These are phyloP conservation scores for Saccostrea cuccullata DNA, from an alignment of 1,140 invertebrate genomes.

Conservation along the genomic window DNA sequence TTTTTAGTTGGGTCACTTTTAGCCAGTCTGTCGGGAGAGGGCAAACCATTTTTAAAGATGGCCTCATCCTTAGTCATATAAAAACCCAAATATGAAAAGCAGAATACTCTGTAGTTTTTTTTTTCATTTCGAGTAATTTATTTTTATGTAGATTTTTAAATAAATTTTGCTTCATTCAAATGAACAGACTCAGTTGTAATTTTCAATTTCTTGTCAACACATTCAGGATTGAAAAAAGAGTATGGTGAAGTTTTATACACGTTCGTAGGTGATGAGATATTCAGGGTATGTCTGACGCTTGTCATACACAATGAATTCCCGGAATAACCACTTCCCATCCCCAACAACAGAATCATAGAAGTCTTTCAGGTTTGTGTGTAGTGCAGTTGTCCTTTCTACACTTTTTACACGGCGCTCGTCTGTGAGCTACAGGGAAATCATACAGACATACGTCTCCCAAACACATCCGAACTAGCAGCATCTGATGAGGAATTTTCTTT, in stretches of 20 bases:
- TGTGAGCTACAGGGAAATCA: conserved; percentile 42
- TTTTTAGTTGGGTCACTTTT: too few relatives aligned
- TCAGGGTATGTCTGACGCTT: conserved; percentile 66
- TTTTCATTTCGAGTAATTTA: too few relatives aligned
- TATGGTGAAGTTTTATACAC: conserved; percentile 44
- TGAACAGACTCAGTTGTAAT: not conserved
- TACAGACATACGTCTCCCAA: conserved; percentile 59
- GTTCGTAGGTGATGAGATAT: conserved; percentile 68
- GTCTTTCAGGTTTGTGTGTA: not conserved
- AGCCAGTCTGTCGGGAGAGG: too few relatives aligned
- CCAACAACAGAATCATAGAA: conserved; percentile 66
- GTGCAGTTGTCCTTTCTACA: conserved; percentile 43
- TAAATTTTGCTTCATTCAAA: not conserved
- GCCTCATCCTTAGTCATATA: too few relatives aligned
- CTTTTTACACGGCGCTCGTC: conserved; percentile 57
- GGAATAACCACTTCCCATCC: conserved; percentile 64
- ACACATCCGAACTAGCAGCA: conserved; percentile 60
- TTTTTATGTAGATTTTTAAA: too few relatives aligned
- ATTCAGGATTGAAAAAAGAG: not conserved
- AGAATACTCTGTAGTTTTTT: too few relatives aligned
- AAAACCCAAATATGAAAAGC: too few relatives aligned
- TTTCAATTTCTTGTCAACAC: not conserved
- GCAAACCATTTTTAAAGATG: too few relatives aligned
- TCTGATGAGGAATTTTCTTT: conserved; percentile 44
- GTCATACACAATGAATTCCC: conserved; percentile 72